These are phyloP conservation scores for Sebastes hopkinsi DNA, from an alignment of 2,797 vertebrate genomes.

Conservation along the genomic window DNA sequence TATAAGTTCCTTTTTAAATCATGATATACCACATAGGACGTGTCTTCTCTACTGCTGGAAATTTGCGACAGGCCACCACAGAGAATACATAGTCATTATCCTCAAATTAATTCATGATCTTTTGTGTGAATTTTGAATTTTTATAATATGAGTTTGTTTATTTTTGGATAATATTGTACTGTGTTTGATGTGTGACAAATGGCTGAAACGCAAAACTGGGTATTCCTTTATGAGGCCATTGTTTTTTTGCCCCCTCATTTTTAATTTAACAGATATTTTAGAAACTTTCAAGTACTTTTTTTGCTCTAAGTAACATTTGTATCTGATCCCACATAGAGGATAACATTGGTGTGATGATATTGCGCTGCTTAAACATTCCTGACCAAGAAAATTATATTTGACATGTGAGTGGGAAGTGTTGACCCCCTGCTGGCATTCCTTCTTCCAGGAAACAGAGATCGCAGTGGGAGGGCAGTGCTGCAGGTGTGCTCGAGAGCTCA, in stretches of 20 bases:
- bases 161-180: neutral
- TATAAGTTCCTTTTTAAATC: neutral
- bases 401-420: neutral
- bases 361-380: neutral
- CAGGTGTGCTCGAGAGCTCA: constrained; percentile 82
- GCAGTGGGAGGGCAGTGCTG: constrained; percentile 82
- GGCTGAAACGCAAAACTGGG: neutral
- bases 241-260: neutral
- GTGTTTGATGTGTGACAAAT: neutral
- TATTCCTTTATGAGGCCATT: neutral
- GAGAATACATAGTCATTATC: neutral
- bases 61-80: neutral
- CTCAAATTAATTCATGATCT: neutral
- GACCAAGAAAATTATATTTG: neutral
- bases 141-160: neutral
- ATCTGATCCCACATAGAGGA: neutral
- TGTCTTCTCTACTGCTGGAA: neutral
- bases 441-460: constrained; percentile 85
- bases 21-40: neutral
- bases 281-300: neutral
- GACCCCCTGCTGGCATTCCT: constrained; percentile 11
- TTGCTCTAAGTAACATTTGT: neutral
- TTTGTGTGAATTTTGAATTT: neutral
- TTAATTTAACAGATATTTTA: neutral
- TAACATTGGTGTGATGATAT: neutral